Evolutionary conservation across 92 coral and sea anemone genomes (phyloP), one percentile per base, ranked within the genome.

Genomic region (Bergia sp.): DNA sequence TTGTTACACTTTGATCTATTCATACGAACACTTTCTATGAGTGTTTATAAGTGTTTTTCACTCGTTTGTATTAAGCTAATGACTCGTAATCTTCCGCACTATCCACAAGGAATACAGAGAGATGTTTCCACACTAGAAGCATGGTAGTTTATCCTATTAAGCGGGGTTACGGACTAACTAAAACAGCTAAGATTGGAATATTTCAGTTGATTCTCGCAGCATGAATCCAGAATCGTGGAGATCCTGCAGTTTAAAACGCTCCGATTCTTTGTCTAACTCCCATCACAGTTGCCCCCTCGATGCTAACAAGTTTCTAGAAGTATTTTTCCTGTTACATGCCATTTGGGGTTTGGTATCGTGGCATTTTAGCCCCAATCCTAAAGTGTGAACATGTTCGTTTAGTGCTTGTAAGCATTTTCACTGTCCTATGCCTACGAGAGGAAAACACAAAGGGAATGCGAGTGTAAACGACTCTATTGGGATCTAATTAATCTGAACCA

Each of bases 151-250:
- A 11, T 45, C 41, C 36, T 37, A 84, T 47, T 84, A 83, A 83
- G 20, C n/a, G 64, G 44, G 69, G 77, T 71, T 69, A 43, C 67
- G 16, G 43, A 84, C 87, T 44, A 44, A 72, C 65, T 84, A 45
- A 10, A 45, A 37, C 39, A 71, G 43, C 45, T 42, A 84, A 84
- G 55, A 45, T 43, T 69, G 64, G 78, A 37, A 44, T 71, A 44
- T 71, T 83, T 57, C 85, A 72, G 65, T 71, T 71, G 79, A 45
- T 84, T 42, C 61, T 23, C 87, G 79, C 87, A 84, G 87, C 87
- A 50, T 84, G 87, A 50, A 69, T 12, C 79, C 79, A 29, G 40
- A 18, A 38, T 45, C 75, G 64, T 36, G 42, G 87, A 84, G 78
- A 69, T 84, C 87, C 79, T 84, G 87, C 87, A 84, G 87, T 69